Evolutionary conservation across 2,888 invertebrate genomes (phyloP).

Genomic region (Dryocosmus kuriphilus): DNA sequence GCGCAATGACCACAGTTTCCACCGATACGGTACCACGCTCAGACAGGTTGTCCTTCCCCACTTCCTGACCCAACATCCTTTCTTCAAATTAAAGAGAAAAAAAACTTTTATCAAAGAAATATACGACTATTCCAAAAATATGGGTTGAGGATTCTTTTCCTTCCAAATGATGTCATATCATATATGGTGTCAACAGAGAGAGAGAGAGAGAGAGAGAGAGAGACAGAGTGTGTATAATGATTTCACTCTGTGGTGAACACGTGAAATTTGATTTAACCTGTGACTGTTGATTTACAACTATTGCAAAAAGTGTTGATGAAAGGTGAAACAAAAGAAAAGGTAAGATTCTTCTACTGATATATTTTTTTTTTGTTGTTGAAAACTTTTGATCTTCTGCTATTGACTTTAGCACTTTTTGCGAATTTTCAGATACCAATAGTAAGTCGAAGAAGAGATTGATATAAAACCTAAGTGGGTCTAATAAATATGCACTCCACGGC

Average conservation of each 20-base stretch:
- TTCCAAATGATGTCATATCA: background rate
- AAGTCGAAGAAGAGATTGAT: background rate
- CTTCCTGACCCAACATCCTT: slow-evolving; percentile 33
- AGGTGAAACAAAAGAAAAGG: background rate
- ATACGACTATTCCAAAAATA: slow-evolving; percentile 1
- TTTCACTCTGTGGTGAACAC: background rate
- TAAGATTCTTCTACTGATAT: background rate
- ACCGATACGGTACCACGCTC: slow-evolving; percentile 65
- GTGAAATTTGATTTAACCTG: background rate
- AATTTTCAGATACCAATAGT: background rate
- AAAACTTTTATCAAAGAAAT: slow-evolving; percentile 1
- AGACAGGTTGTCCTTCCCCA: slow-evolving; percentile 59
- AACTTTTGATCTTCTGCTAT: too few species aligned
- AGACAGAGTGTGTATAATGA: background rate
- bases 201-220: background rate
- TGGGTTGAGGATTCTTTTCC: slow-evolving; percentile 22
- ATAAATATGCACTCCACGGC: slow-evolving; percentile 37
- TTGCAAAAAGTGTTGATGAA: background rate
- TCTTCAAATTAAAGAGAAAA: background rate
- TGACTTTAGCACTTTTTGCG: too few species aligned
- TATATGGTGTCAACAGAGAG: background rate
- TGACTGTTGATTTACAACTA: background rate
- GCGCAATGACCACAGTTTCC: slow-evolving; percentile 71
- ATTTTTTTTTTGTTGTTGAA: too few species aligned
- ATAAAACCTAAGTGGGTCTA: slow-evolving; percentile 3